Percentiles rank a stretch among this genome's conserved stretches.
These are phyloP conservation scores for Sweltsa coloradensis DNA, from an alignment of 1,140 invertebrate species.

Conservation along the genomic window DNA sequence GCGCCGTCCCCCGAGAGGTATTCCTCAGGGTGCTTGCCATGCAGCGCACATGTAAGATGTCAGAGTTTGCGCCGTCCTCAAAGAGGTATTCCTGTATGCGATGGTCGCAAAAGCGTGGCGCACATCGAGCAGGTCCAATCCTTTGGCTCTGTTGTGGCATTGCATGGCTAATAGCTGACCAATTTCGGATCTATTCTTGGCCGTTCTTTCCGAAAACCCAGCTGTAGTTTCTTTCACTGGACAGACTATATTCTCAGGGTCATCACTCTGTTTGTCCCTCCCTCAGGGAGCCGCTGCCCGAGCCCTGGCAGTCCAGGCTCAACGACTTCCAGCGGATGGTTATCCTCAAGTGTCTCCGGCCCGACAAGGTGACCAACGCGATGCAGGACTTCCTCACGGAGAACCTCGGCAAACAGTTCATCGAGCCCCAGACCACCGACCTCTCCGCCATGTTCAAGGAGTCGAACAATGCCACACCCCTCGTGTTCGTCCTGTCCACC, in stretches of 20 bases:
- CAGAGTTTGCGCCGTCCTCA: too few species aligned
- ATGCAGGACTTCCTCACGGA: slow-evolving; percentile 48
- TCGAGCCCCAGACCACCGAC: slow-evolving; percentile 53
- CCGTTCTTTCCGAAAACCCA: too few species aligned
- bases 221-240: slow-evolving; percentile 6
- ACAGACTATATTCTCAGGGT: not conserved
- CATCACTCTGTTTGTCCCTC: too few species aligned
- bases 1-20: too few species aligned
- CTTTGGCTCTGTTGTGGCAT: slow-evolving; percentile 2
- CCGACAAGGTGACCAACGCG: slow-evolving; percentile 59
- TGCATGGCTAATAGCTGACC: too few species aligned
- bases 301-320: slow-evolving; percentile 38
- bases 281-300: slow-evolving; percentile 38
- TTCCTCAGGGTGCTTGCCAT: too few species aligned
- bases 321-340: slow-evolving; percentile 54
- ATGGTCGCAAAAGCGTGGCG: not conserved
- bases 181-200: too few species aligned
- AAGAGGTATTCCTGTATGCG: too few species aligned
- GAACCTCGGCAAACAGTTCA: slow-evolving; percentile 46
- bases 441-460: slow-evolving; percentile 48
- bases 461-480: slow-evolving; percentile 42
- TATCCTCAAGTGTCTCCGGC: slow-evolving; percentile 53
- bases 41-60: too few species aligned
- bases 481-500: slow-evolving; percentile 57
- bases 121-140: not conserved